These are phyloP conservation scores for Cantharis rustica DNA, from an alignment of 2,888 invertebrate genomes.

Conservation along the genomic window DNA sequence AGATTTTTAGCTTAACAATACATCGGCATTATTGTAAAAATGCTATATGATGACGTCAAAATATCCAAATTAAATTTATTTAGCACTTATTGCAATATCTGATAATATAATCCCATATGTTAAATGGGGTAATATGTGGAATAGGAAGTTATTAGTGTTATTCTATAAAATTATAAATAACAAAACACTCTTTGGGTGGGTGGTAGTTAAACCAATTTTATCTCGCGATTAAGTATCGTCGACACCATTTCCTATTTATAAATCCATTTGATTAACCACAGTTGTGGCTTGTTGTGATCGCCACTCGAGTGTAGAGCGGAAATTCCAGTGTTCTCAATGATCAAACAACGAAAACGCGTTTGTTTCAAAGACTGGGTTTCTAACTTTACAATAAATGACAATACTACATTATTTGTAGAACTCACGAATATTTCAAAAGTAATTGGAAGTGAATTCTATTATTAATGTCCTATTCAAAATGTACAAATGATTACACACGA, in stretches of 20 bases:
- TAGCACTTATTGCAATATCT: neutral
- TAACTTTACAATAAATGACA: no score
- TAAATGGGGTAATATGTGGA: neutral
- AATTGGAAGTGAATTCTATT: no score
- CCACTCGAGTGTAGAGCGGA: neutral
- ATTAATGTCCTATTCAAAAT: no score
- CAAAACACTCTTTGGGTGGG: neutral
- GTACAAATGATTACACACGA: no score
- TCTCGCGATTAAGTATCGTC: neutral
- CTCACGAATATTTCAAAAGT: no score
- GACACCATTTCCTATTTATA: neutral
- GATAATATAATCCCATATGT: neutral
- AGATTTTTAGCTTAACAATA: neutral
- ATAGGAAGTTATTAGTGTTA: neutral
- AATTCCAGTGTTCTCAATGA: neutral
- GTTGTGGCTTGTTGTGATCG: neutral
- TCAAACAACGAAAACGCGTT: neutral
- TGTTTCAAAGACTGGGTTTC: neutral
- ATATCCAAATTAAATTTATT: neutral
- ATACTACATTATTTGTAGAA: no score
- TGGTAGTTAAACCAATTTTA: neutral
- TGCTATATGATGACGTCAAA: neutral
- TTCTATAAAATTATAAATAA: neutral
- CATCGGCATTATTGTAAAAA: neutral
- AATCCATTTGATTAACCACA: neutral